Evolutionary conservation across 2,888 invertebrate species (phyloP), one percentile per base, ranked within the genome.

Genomic region (Apodemia duryi): DNA sequence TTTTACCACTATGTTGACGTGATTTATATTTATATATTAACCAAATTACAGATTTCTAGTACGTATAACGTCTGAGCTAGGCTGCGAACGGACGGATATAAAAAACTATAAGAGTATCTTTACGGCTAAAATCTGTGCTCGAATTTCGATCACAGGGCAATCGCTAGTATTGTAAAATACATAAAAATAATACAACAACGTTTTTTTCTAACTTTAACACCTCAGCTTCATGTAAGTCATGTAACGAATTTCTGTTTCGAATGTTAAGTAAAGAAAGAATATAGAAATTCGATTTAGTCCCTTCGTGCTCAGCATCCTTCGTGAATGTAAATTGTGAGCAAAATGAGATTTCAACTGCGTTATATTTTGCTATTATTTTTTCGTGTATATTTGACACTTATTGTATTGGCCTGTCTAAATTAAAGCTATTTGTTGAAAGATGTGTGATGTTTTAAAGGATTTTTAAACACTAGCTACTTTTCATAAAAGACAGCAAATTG

Each of bases 261-360:
- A 75, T 75, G 75, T 75, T 77, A 77, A 77, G 80, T 79, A 81
- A 80, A 84, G 82, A 85, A 86, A 83, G 82, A 87, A 82, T 88
- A 82, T 80, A 81, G 86, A 85, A 88, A 89, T 90, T 90, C 88
- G 86, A 89, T 90, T 87, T 86, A 77, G 84, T 78, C 84, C 86
- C 83, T 82, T 75, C 81, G 77, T 69, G 74, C 78, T 78, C 80
- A 76, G 65, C 79, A 79, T 85, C 87, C 83, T 86, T 79, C 82
- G 81, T 85, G 87, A 86, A 90, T 89, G 85, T 80, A 88, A 90
- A 88, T 88, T 74, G 83, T 78, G 83, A 83, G 80, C 74, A 78
- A 83, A 80, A 80, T 81, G 79, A 77, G 76, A 77, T 78, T 75
- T 79, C 75, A 82, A 78, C 79, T 81, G 82, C 80, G 82, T 83